Conservation (phyloP, 2,113 vertebrate species). For the Aythya baeri region DNA sequence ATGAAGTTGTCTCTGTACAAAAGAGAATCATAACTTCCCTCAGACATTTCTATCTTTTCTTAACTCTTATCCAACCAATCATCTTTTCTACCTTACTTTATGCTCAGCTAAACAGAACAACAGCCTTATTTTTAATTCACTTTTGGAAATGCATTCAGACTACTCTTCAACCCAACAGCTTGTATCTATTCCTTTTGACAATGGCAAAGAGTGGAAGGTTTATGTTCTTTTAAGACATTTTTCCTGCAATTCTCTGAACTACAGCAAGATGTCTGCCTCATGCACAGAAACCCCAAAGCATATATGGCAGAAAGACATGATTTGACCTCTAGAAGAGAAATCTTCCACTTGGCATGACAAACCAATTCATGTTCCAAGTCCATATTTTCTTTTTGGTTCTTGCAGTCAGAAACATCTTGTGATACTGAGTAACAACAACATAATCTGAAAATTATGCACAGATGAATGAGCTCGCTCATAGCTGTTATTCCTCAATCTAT, state of each 20-base stretch:
- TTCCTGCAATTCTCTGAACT: background rate
- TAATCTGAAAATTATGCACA: slow-evolving; percentile 47
- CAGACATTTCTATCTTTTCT: background rate
- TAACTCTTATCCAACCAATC: background rate
- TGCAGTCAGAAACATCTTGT: slow-evolving; percentile 46
- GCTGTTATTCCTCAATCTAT: slow-evolving; percentile 12
- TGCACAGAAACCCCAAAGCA: background rate
- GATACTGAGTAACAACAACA: slow-evolving; percentile 63
- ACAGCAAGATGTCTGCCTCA: background rate
- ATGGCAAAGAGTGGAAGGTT: background rate
- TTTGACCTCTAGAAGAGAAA: background rate
- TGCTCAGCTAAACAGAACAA: background rate
- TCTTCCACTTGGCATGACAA: background rate
- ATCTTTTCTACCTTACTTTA: background rate
- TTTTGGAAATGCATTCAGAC: background rate
- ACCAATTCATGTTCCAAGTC: slow-evolving; percentile 12
- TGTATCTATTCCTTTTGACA: background rate
- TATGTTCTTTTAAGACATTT: background rate
- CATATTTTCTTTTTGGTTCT: slow-evolving; percentile 36
- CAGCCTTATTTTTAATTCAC: background rate
- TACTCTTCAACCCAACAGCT: background rate
- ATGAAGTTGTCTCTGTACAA: background rate
- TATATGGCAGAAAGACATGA: background rate
- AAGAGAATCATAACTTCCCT: background rate
- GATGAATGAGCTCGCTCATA: slow-evolving; percentile 19